Conservation (phyloP, 2,113 vertebrate genomes). For the Pagrus major region DNA sequence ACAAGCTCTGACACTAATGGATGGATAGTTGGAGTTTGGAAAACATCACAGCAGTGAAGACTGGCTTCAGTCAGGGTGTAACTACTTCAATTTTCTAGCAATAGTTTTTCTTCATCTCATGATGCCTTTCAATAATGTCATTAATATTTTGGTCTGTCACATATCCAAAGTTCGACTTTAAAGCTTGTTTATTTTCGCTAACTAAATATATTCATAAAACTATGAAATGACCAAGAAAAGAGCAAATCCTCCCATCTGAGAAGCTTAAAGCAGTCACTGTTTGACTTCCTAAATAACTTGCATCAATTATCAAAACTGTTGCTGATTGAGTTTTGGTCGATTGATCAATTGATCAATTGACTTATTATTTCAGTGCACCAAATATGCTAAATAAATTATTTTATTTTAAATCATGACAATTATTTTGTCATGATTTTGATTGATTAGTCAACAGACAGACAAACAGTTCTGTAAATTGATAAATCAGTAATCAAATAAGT, state of each 20-base stretch:
- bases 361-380: neutral
- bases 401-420: neutral
- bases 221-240: neutral
- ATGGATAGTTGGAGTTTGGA: neutral
- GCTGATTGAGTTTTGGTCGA: neutral
- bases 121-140: no score
- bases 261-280: neutral
- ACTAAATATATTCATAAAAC: neutral
- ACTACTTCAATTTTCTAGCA: no score
- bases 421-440: neutral
- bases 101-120: no score
- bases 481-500: no score
- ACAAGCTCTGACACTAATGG: neutral
- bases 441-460: neutral
- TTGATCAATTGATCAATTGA: neutral
- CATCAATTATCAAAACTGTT: neutral
- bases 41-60: neutral
- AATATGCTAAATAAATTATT: neutral
- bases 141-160: no score
- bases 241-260: neutral
- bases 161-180: no score
- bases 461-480: neutral
- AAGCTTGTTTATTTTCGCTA: no score
- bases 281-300: neutral
- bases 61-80: neutral